phyloP scores from a whole-genome alignment of 1,140 invertebrate genomes.

The Mycetomoellerius zeteki region DNA sequence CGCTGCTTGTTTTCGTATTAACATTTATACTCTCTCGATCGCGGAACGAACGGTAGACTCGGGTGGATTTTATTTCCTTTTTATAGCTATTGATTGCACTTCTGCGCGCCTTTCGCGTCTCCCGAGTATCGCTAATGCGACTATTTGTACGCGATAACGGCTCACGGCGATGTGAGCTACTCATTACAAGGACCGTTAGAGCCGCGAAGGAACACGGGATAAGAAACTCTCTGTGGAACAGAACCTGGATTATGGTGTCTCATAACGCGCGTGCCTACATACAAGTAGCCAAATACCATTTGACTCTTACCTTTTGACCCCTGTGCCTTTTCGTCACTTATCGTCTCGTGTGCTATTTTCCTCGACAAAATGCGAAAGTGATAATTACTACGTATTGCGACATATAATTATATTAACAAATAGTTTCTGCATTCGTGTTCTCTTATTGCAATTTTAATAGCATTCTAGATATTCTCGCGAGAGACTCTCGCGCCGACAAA shows the following conservation, averaged over 20 bases:
- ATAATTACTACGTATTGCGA: conserved; percentile 66
- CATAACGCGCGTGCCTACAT: conserved; percentile 67
- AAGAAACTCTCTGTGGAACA: conserved; percentile 71
- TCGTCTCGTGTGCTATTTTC: conserved; percentile 19
- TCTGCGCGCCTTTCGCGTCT: not conserved
- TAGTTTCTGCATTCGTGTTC: conserved; percentile 40
- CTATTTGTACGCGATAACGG: conserved; percentile 53
- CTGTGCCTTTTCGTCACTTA: not conserved
- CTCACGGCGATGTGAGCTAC: conserved; percentile 45
- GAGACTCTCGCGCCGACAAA: not conserved
- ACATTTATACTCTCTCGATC: not conserved
- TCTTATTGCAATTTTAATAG: conserved; percentile 10
- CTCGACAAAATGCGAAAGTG: conserved; percentile 60
- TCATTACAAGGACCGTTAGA: conserved; percentile 76
- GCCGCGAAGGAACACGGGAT: conserved; percentile 63
- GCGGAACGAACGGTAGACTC: not conserved
- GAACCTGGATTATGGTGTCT: conserved; percentile 74
- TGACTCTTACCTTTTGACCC: not conserved
- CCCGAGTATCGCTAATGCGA: conserved; percentile 24
- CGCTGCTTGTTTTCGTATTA: not conserved
- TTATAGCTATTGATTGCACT: conserved; percentile 24
- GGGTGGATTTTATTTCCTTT: not conserved
- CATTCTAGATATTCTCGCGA: not conserved
- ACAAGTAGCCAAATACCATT: not conserved
- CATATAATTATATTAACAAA: conserved; percentile 10